These are phyloP conservation scores for Xanthorhoe designata DNA, from an alignment of 2,888 invertebrate genomes.

Conservation along the genomic window DNA sequence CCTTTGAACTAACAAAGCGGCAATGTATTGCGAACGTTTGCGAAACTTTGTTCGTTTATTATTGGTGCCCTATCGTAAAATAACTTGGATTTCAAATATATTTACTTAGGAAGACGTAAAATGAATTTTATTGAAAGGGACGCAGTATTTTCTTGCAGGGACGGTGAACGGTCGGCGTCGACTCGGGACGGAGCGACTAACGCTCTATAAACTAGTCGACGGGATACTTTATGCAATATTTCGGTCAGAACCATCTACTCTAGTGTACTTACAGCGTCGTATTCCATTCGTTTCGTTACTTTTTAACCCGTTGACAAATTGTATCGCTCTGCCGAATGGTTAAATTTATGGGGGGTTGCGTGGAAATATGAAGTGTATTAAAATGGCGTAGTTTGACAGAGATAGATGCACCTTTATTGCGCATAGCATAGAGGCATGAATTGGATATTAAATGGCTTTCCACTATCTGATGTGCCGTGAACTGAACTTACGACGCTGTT, in stretches of 20 bases:
- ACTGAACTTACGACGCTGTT: neutral
- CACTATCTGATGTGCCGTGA: neutral
- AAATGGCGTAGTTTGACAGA: constrained; percentile 10
- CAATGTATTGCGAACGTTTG: constrained; percentile 21
- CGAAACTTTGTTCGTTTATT: constrained; percentile 11
- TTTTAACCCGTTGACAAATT: constrained; percentile 11
- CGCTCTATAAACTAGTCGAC: constrained; percentile 1
- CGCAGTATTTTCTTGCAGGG: constrained; percentile 48
- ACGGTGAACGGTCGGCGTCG: constrained; percentile 6
- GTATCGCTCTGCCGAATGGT: constrained; percentile 1
- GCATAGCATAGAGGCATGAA: neutral
- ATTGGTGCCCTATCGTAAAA: constrained; percentile 44
- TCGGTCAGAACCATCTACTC: neutral
- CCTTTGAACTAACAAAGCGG: neutral
- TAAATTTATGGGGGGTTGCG: constrained; percentile 14
- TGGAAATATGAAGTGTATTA: constrained; percentile 8
- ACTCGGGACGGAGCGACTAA: constrained; percentile 7
- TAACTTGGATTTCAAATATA: constrained; percentile 65
- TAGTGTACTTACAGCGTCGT: neutral
- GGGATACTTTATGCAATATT: neutral
- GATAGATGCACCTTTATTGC: constrained; percentile 7
- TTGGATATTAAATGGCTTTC: constrained; percentile 1
- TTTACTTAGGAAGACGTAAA: constrained; percentile 63
- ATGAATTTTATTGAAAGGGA: constrained; percentile 57
- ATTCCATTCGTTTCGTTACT: neutral